These are phyloP conservation scores for Halcyon leucocephala DNA, from an alignment of 2,797 vertebrate species.

Conservation along the genomic window DNA sequence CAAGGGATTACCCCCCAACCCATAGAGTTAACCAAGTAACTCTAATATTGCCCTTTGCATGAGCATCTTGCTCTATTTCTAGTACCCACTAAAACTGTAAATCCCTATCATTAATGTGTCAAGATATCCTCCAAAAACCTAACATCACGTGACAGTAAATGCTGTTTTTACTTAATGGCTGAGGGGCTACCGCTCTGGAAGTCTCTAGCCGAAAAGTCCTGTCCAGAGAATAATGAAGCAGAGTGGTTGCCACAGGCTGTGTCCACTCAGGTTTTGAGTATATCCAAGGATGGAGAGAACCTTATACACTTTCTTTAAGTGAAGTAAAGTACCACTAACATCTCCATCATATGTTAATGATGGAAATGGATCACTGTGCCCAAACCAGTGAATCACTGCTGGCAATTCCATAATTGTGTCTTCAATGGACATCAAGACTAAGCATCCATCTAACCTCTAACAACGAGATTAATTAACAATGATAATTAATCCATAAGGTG, in stretches of 20 bases:
- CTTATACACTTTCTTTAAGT: background rate
- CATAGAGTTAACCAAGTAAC: background rate
- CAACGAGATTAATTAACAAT: background rate
- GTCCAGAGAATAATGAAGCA: background rate
- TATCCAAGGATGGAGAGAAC: background rate
- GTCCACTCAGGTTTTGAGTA: background rate
- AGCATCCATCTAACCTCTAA: background rate
- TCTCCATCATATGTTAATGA: background rate
- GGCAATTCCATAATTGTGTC: background rate
- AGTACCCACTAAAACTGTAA: background rate
- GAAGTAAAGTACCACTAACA: background rate
- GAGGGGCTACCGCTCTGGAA: background rate
- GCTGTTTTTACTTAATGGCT: background rate
- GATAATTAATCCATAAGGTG: background rate
- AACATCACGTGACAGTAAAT: background rate
- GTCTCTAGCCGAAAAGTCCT: background rate
- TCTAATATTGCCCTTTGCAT: background rate
- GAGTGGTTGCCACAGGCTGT: fast-evolving
- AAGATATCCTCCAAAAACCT: fast-evolving
- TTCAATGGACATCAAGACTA: background rate
- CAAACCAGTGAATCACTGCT: background rate
- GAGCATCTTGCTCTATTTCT: background rate
- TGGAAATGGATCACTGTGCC: background rate
- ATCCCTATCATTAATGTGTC: background rate
- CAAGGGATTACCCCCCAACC: background rate